Percentiles rank a stretch among this genome's conserved stretches.
Evolutionary conservation across 2,888 invertebrate species (phyloP).

Genomic region (Hirtodrosophila confusa): DNA sequence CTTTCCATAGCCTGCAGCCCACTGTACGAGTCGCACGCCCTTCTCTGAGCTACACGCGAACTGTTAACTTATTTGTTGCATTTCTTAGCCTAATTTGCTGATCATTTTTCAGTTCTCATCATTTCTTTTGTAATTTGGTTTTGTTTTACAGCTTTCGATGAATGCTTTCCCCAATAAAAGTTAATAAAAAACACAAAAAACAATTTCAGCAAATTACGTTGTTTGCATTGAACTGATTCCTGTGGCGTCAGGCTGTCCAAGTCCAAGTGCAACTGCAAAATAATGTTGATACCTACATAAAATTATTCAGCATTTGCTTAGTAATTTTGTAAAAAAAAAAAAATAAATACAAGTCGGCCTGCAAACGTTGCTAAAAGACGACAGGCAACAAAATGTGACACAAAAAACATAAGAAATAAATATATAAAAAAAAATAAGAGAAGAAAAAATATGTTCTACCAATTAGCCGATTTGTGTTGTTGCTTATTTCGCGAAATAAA

Average conservation of each 20-base stretch:
- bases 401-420: constrained; percentile 37
- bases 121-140: constrained; percentile 34
- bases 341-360: constrained; percentile 45
- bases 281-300: constrained; percentile 57
- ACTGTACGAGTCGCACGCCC: constrained; percentile 57
- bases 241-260: constrained; percentile 67
- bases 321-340: constrained; percentile 16
- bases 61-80: constrained; percentile 27
- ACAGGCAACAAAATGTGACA: constrained; percentile 61
- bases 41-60: constrained; percentile 32
- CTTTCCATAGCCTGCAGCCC: constrained; percentile 12
- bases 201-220: constrained; percentile 38
- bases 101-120: constrained; percentile 51
- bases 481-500: constrained; percentile 73
- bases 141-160: constrained; percentile 37
- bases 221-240: constrained; percentile 46
- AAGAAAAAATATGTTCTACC: constrained; percentile 60
- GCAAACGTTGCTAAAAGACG: constrained; percentile 62
- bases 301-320: constrained; percentile 44
- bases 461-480: constrained; percentile 55
- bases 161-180: constrained; percentile 35
- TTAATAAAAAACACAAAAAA: constrained; percentile 9
- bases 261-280: constrained; percentile 54
- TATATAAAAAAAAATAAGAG: constrained; percentile 29
- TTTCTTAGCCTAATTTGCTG: constrained; percentile 38